A percentile compares a stretch with the other conserved stretches of the same genome.
These are phyloP conservation scores for Anomalospiza imberbis DNA, from an alignment of 2,797 vertebrate genomes.

Conservation along the genomic window DNA sequence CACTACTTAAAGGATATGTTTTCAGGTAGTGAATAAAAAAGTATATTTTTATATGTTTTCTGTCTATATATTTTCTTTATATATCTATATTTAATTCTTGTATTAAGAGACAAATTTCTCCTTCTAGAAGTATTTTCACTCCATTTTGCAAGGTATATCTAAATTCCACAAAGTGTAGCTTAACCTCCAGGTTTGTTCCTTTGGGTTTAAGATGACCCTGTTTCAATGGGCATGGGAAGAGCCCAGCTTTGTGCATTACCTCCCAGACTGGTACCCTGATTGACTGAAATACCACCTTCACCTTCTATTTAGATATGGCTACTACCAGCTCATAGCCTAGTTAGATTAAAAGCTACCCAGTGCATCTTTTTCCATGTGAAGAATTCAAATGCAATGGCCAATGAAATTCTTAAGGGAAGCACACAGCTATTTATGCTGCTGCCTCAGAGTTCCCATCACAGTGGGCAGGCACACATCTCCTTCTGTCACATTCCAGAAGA, in stretches of 20 bases:
- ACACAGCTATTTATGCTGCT: not conserved
- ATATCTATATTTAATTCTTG: not conserved
- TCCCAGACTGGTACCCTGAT: not conserved
- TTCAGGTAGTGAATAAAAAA: not conserved
- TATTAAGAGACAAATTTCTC: not conserved
- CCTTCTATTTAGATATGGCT: conserved; percentile 11
- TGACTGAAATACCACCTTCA: conserved; percentile 20
- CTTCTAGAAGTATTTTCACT: not conserved
- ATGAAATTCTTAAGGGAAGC: conserved; percentile 31
- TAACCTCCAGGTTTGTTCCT: not conserved
- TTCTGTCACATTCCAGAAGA: not conserved
- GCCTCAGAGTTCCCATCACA: not conserved
- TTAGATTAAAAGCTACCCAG: conserved; percentile 60
- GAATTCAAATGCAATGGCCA: conserved; percentile 57
- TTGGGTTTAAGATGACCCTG: not conserved
- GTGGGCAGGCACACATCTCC: not conserved
- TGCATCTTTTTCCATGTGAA: conserved; percentile 38
- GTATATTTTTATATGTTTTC: not conserved
- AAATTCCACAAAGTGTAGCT: not conserved
- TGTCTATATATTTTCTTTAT: not conserved
- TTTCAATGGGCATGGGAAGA: not conserved
- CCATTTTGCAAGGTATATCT: not conserved
- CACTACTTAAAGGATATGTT: not conserved
- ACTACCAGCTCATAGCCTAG: conserved; percentile 46
- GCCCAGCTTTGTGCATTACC: not conserved